Percentiles rank a stretch among this genome's conserved stretches.
Conservation (phyloP, 2,888 invertebrate genomes). For the Melanargia galathea region DNA sequence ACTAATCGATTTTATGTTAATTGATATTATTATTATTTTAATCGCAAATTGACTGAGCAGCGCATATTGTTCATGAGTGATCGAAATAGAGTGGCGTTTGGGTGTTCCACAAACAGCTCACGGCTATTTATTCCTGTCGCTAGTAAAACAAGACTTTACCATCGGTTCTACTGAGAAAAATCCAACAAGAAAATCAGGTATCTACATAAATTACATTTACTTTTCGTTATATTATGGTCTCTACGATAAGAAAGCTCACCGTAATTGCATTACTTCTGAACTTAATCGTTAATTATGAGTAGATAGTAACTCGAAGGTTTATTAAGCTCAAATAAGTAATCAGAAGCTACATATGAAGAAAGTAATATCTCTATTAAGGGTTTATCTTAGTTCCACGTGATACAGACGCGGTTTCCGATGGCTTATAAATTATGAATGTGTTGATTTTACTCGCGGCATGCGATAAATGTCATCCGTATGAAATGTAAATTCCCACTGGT, state of each 20-base stretch:
- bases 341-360: conserved; percentile 10
- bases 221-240: background rate
- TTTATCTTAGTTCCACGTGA: conserved; percentile 38
- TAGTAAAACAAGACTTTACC: too few relatives aligned
- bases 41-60: too few relatives aligned
- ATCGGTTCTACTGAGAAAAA: background rate
- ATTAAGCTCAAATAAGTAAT: conserved; percentile 14
- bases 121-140: too few relatives aligned
- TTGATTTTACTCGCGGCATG: conserved; percentile 35
- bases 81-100: too few relatives aligned
- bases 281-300: background rate
- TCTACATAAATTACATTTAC: too few relatives aligned
- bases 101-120: too few relatives aligned
- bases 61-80: too few relatives aligned
- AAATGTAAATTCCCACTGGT: conserved; percentile 40
- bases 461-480: conserved; percentile 39
- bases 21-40: too few relatives aligned
- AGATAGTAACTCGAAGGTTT: background rate
- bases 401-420: conserved; percentile 32
- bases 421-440: conserved; percentile 42
- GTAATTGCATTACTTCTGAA: conserved; percentile 1
- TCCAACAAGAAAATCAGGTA: background rate
- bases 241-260: conserved; percentile 1
- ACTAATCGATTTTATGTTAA: too few relatives aligned
- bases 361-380: conserved; percentile 24